phyloP scores from a whole-genome alignment of 2,797 vertebrate genomes.

The Anguilla pacifica region DNA sequence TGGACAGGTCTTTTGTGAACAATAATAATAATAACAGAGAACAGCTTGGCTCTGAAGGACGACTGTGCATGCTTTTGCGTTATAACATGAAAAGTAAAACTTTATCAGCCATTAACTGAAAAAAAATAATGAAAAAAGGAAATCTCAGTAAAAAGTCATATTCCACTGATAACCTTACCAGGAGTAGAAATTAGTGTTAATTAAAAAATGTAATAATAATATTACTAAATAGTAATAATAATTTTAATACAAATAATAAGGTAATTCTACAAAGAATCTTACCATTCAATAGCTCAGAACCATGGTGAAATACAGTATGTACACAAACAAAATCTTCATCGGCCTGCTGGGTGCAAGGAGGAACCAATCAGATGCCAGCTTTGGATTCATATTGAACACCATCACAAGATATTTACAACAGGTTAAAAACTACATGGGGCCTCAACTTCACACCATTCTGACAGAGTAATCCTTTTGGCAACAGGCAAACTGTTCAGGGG shows the following conservation, averaged over 20 bases:
- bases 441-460: conserved; percentile 1
- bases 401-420: conserved; percentile 33
- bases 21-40: conserved; percentile 10
- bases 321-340: conserved; percentile 10
- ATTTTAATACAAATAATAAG: conserved; percentile 31
- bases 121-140: neutral
- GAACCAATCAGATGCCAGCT: neutral
- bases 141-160: neutral
- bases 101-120: neutral
- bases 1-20: neutral
- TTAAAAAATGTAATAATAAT: neutral
- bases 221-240: conserved; percentile 20
- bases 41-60: neutral
- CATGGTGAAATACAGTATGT: conserved; percentile 30
- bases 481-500: conserved; percentile 20
- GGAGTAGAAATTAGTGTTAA: conserved; percentile 7
- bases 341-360: conserved; percentile 1
- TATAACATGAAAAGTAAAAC: neutral
- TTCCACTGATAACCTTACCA: neutral
- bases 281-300: conserved; percentile 25
- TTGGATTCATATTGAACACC: conserved; percentile 21
- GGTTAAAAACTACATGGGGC: conserved; percentile 15
- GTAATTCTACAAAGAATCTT: conserved; percentile 23
- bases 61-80: neutral
- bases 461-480: conserved; percentile 55